Conservation (phyloP, 2,797 vertebrate species). For the Diplodus sargus region DNA sequence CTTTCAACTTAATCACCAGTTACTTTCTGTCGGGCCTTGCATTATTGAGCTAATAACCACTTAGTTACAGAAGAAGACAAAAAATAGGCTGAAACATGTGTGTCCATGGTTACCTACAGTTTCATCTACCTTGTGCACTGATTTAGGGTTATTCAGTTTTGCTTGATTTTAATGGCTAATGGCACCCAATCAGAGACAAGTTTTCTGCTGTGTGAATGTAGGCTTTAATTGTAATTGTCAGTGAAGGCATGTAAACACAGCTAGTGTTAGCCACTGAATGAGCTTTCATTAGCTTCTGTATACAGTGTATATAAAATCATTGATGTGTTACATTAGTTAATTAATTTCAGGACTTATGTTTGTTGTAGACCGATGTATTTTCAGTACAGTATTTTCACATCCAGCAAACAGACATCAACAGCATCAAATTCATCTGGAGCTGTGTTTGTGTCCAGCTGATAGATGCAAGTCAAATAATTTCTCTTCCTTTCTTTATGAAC, state of each 20-base stretch:
- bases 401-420: not conserved
- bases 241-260: not conserved
- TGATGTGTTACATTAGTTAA: not conserved
- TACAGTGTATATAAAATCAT: not conserved
- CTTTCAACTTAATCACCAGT: not conserved
- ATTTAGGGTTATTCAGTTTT: not conserved
- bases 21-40: not conserved
- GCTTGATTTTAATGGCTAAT: not conserved
- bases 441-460: not conserved
- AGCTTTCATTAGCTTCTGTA: not conserved
- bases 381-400: not conserved
- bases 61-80: not conserved
- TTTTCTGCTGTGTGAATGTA: not conserved
- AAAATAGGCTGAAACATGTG: not conserved
- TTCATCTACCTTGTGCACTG: not conserved
- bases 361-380: too few species aligned
- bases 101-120: slow-evolving; percentile 17
- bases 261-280: not conserved
- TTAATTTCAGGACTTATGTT: not conserved
- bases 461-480: too few species aligned
- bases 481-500: too few species aligned
- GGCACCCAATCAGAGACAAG: slow-evolving; percentile 7
- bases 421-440: not conserved
- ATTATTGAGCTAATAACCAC: not conserved
- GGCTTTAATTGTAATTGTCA: slow-evolving; percentile 1